Conservation (phyloP, 1,140 invertebrate genomes). For the Zelostemma sp. region DNA sequence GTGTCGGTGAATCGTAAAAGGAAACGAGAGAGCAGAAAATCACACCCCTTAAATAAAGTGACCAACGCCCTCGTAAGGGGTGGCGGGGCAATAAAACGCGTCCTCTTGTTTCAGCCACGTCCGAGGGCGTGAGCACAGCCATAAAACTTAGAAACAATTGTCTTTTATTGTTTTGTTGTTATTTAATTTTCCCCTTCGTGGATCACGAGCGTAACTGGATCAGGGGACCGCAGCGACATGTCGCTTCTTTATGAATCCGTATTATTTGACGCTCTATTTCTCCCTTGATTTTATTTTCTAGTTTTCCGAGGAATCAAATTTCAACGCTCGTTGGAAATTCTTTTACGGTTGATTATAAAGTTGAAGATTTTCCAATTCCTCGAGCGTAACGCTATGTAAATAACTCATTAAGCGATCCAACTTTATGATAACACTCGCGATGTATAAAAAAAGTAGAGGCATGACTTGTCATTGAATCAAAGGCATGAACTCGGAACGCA, state of each 20-base stretch:
- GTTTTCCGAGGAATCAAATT: too few relatives aligned
- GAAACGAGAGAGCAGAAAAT: slow-evolving; percentile 31
- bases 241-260: too few relatives aligned
- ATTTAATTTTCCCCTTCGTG: slow-evolving; percentile 60
- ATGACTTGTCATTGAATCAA: too few relatives aligned
- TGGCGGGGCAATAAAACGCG: slow-evolving; percentile 60
- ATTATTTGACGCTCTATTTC: too few relatives aligned
- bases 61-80: slow-evolving; percentile 54
- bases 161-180: slow-evolving; percentile 68
- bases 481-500: slow-evolving; percentile 16
- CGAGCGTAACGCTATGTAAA: too few relatives aligned
- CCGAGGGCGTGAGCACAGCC: slow-evolving; percentile 49
- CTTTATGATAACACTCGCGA: too few relatives aligned
- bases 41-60: slow-evolving; percentile 67
- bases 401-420: too few relatives aligned
- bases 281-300: too few relatives aligned
- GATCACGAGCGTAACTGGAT: slow-evolving; percentile 6
- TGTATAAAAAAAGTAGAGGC: too few relatives aligned
- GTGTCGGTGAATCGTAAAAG: slow-evolving; percentile 45
- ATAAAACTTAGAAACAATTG: slow-evolving; percentile 68
- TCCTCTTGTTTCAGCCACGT: slow-evolving; percentile 48
- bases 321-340: too few relatives aligned
- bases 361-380: too few relatives aligned
- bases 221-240: slow-evolving; percentile 24
- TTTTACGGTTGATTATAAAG: too few relatives aligned